These are phyloP conservation scores for Parus major DNA, from an alignment of 2,113 vertebrate species.

Conservation along the genomic window DNA sequence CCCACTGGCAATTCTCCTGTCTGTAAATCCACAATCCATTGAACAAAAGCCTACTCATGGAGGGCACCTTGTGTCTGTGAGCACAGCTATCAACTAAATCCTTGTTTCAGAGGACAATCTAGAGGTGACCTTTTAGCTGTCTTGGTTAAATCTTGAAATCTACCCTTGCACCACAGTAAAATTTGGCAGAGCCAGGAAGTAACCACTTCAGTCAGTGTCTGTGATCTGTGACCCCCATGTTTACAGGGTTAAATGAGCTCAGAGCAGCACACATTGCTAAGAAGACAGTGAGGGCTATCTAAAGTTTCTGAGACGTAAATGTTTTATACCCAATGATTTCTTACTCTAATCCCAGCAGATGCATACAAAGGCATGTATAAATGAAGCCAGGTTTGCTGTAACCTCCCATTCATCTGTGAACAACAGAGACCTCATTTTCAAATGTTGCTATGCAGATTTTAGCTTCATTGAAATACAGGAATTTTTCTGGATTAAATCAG, in stretches of 20 bases:
- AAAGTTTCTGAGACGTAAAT: neutral
- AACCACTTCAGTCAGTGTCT: neutral
- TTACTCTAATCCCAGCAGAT: neutral
- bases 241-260: neutral
- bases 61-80: neutral
- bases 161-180: neutral
- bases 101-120: neutral
- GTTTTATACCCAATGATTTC: neutral
- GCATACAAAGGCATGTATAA: neutral
- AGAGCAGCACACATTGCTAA: neutral
- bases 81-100: neutral
- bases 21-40: neutral
- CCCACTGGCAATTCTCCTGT: neutral
- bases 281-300: neutral
- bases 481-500: neutral
- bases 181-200: neutral
- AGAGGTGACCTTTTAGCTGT: neutral
- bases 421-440: neutral
- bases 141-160: neutral
- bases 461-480: neutral
- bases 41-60: neutral
- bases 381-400: neutral
- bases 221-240: neutral
- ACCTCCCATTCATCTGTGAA: neutral
- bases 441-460: neutral